phyloP scores from a whole-genome alignment of 2,888 invertebrate genomes.

The Deroplatys truncata region DNA sequence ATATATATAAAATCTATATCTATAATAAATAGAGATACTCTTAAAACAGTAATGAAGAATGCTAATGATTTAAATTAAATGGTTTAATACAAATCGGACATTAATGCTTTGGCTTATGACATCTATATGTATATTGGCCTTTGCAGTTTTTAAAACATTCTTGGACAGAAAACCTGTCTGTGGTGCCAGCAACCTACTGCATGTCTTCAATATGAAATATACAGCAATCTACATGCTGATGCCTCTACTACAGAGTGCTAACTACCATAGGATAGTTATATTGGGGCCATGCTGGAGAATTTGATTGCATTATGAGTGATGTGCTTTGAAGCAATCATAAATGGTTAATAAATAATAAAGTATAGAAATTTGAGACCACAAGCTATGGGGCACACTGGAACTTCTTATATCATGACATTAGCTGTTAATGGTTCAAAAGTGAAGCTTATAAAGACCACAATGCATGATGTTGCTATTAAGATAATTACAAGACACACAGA shows the following conservation, averaged over 20 bases:
- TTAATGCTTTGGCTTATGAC: not conserved
- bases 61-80: not conserved
- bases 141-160: not conserved
- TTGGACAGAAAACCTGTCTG: not conserved
- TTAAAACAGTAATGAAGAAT: not conserved
- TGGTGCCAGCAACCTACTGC: constrained; percentile 18
- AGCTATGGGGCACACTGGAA: too few relatives aligned
- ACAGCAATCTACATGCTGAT: constrained; percentile 12
- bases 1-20: not conserved
- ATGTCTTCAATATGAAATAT: constrained; percentile 20
- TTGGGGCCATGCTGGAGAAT: not conserved
- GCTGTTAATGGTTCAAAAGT: too few relatives aligned
- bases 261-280: not conserved
- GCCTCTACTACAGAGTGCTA: not conserved
- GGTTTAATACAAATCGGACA: not conserved
- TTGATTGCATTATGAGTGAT: not conserved
- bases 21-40: not conserved
- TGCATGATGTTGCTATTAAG: too few relatives aligned
- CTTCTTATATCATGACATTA: too few relatives aligned
- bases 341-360: too few relatives aligned
- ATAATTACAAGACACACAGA: too few relatives aligned
- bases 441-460: too few relatives aligned
- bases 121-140: not conserved
- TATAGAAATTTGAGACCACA: too few relatives aligned
- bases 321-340: not conserved